Conservation (phyloP, 2,888 invertebrate species). For the Epistrophe eligans region DNA sequence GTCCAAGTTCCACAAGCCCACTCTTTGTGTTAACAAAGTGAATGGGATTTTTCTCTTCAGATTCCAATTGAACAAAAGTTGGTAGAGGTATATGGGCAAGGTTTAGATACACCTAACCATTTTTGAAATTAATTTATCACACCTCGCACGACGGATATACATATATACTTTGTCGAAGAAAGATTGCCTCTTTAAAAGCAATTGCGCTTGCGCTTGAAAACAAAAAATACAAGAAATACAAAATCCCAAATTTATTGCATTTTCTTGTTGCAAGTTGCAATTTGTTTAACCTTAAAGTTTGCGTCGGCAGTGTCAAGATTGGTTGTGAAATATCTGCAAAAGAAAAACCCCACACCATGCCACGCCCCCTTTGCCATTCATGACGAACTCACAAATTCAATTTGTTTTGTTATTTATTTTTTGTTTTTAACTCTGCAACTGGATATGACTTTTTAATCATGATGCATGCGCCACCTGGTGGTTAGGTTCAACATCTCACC, state of each 20-base stretch:
- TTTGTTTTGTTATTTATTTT: conserved; percentile 68
- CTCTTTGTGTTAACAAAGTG: conserved; percentile 8
- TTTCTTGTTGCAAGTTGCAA: conserved; percentile 50
- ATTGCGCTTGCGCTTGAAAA: conserved; percentile 51
- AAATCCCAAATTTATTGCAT: conserved; percentile 46
- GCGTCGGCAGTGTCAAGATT: conserved; percentile 48
- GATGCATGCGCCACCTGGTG: conserved; percentile 68
- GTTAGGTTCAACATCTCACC: conserved; percentile 24
- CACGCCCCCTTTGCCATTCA: conserved; percentile 3
- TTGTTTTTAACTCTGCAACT: conserved; percentile 24
- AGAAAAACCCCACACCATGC: background rate
- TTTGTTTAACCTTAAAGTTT: conserved; percentile 57
- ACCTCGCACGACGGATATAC: too few relatives aligned
- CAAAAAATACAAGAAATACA: background rate
- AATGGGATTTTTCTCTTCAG: conserved; percentile 29
- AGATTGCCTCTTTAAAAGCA: conserved; percentile 47
- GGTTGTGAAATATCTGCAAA: conserved; percentile 48
- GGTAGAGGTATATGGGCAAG: background rate
- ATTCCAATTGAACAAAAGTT: conserved; percentile 46
- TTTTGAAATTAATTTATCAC: conserved; percentile 61
- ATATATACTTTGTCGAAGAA: conserved; percentile 22
- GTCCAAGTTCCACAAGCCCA: conserved; percentile 7
- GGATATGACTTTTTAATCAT: conserved; percentile 65
- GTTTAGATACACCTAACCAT: conserved; percentile 14
- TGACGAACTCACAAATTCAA: conserved; percentile 54